Base-by-base conservation (phyloP, 2,888 invertebrate species). In the Apodemia zela region DNA sequence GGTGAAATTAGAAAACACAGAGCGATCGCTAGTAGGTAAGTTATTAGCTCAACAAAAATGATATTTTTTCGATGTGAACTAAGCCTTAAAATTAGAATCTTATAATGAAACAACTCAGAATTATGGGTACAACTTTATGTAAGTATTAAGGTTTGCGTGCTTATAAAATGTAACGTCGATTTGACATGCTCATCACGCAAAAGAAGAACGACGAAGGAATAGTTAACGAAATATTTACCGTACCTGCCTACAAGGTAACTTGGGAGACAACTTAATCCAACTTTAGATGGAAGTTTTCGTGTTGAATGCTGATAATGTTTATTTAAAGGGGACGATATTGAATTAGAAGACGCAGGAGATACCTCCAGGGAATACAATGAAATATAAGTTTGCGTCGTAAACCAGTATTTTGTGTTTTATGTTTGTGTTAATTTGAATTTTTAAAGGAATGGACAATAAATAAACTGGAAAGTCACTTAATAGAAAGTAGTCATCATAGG, bases 151-250 rank as follows among this genome's bases (percentile, higher is more conserved):
- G 51, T 25, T 51, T 51, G 51, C 51, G 51, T 51, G 51, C 51
- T 51, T 51, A 21, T 51, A 51, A 51, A 51, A 51, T 51, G 51
- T 25, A 25, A 51, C 25, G 51, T 51, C 21, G 51, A 25, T 51
- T 51, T 51, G 51, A 47, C 77, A 78, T 69, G 74, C 76, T 78
- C 77, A 75, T 80, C 84, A 78, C 75, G 71, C 69, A 71, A 76
- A 73, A 72, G 74, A 67, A 74, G 74, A 67, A 74, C 72, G 76
- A 82, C 83, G 85, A 84, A 83, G 84, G 84, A 84, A 85, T 86
- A 81, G 85, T 85, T 86, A 82, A 84, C 80, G 81, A 83, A 84
- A 68, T 71, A 69, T 75, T 73, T 74, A 71, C 71, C 65, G 66
- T 67, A 66, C 72, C 72, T 51, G 68, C 71, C 74, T 75, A 73